Base-by-base conservation (phyloP, 2,797 vertebrate genomes). In the Gastrophryne carolinensis region DNA sequence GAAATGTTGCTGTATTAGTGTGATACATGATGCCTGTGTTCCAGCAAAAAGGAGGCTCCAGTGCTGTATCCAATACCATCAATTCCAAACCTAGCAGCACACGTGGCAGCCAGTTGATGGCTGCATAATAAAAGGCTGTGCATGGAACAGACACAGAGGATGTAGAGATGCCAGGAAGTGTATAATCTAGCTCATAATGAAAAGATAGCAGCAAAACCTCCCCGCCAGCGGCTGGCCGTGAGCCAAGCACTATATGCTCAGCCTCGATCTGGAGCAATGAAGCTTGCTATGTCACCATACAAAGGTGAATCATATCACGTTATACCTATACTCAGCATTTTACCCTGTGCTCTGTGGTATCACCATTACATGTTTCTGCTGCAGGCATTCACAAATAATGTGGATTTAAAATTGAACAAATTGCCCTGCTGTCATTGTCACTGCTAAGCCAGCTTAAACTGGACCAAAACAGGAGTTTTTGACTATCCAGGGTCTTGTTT, bases 31-130 rank as follows among this genome's bases (percentile, higher is more conserved):
- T 41, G 15, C 61, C 30, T 71, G 58, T 39, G 29, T 11, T 34
- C 12, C 27, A 32, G 41, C 29, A 50, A 58, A 58, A 44, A 71
- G 50, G 29, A 54, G 53, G 56, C 34, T 27, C 26, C 50, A 26
- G 24, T 68, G 26, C 56, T 54, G 23, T 6, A 21, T 39, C 49
- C 21, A 37, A 54, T 35, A 39, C 35, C 39, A 54, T 56, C 65
- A 56, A 24, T 68, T 68, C 65, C 50, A 39, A 68, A 56, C 34
- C 15, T 11, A 50, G 12, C 29, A 62, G 37, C 11, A 50, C 69
- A 72, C 34, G 47, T 72, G 69, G 69, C 69, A 72, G 69, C 58
- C 69, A 62, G 29, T 37, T 60, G 41, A 62, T 41, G 44, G 52
- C 60, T 21, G 34, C 29, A 62, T 62, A 62, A 72, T 61, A n/a